Base-by-base conservation (phyloP, 2,888 invertebrate species). In the Eupeodes latifasciatus region DNA sequence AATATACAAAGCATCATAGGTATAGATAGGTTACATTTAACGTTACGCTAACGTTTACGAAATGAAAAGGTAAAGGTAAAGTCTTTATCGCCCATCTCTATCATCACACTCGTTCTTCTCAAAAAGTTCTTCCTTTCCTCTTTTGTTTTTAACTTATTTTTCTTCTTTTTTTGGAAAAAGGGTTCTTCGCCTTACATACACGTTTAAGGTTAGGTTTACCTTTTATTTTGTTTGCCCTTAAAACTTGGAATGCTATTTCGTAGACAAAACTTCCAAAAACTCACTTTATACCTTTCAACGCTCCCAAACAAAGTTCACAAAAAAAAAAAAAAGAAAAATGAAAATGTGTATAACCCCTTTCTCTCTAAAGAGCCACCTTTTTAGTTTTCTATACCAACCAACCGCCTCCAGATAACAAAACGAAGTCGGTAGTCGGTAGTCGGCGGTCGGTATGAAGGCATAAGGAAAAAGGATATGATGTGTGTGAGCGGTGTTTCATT, bases 191-290 rank as follows among this genome's bases (percentile, higher is more conserved):
- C 69, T 64, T 74, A 47, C 40, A 40, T 5, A 40, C 44, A 69
- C 61, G 61, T 77, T 61, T 81, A 40, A 40, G 40, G 40, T 47
- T 61, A 47, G 49, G 47, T 53, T 66, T 74, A 49, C 66, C 27
- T 40, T 67, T 61, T 10, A 62, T 79, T 55, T 64, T 57, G 72
- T 64, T 49, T 61, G 47, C 75, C 40, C 62, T 64, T 55, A 19
- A 55, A 84, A 84, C 88, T 84, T 88, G 88, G 85, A 88, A 88
- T 88, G 84, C 57, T 81, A 80, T 84, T 81, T 81, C 75, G 57
- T 85, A 88, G 84, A 85, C 88, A 84, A 88, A 85, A 88, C 88
- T 88, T 88, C 85, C 88, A 81, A 88, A 88, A 81, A 88, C 88
- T 85, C 88, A 88, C 85, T 84, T 88, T 85, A 81, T 88, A 88